Conservation (phyloP, 2,113 vertebrate species). For the Sylvia atricapilla region DNA sequence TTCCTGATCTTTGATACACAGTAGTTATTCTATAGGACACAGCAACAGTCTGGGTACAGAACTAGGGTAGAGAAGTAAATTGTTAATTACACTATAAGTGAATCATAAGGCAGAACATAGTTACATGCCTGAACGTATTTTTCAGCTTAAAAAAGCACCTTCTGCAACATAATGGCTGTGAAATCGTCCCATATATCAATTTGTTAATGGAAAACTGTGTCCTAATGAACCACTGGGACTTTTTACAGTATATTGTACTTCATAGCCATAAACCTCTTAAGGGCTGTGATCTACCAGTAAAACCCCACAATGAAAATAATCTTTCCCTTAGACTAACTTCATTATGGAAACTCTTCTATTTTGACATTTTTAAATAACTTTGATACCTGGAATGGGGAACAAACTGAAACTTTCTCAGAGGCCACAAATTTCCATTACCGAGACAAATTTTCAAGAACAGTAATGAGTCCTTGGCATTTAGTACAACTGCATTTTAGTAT, state of each 20-base stretch:
- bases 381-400: conserved; percentile 16
- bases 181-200: background rate
- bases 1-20: background rate
- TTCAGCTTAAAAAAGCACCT: background rate
- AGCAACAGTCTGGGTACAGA: background rate
- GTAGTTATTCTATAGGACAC: background rate
- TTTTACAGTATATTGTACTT: background rate
- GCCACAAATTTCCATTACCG: conserved; percentile 30
- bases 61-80: background rate
- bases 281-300: background rate
- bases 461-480: conserved; percentile 46
- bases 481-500: conserved; percentile 11
- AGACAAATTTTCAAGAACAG: conserved; percentile 21
- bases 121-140: background rate
- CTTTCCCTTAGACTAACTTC: background rate
- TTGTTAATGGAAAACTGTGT: background rate
- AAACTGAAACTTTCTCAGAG: conserved; percentile 26
- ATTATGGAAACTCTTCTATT: background rate
- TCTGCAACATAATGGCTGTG: background rate
- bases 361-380: conserved; percentile 10
- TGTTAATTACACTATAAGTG: background rate
- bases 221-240: background rate
- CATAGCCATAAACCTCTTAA: background rate
- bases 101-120: background rate
- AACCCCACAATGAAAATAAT: background rate